Percentiles rank a stretch among this genome's conserved stretches.
Evolutionary conservation across 2,888 invertebrate species (phyloP).

Genomic region (Athripsodes cinereus): DNA sequence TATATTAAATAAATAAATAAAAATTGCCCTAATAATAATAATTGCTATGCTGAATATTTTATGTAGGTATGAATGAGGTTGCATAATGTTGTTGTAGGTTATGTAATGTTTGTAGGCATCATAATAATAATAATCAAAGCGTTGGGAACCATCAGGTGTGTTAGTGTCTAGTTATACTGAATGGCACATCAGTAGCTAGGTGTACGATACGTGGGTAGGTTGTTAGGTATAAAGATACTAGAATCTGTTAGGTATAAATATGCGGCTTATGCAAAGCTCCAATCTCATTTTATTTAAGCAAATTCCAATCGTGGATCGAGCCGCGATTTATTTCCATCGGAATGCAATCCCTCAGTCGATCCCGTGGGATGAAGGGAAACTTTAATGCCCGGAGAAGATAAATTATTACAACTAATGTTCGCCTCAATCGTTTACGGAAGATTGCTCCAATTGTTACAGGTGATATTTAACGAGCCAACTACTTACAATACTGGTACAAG

Average conservation of each 20-base stretch:
- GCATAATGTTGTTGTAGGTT: too few species aligned
- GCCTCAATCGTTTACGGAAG: background rate
- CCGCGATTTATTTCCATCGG: constrained; percentile 13
- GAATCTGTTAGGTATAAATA: background rate
- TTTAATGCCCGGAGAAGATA: constrained; percentile 5
- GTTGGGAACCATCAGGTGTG: background rate
- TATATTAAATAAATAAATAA: too few species aligned
- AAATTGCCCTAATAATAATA: too few species aligned
- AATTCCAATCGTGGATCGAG: constrained; percentile 9
- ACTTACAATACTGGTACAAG: background rate
- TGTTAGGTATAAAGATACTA: background rate
- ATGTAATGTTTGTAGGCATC: background rate
- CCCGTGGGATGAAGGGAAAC: constrained; percentile 6
- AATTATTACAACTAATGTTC: constrained; percentile 5
- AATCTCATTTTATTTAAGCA: constrained; percentile 14
- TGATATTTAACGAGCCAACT: background rate
- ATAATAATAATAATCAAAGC: background rate
- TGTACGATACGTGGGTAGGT: background rate
- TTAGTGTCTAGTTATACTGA: background rate
- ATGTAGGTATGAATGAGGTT: too few species aligned
- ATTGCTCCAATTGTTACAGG: background rate
- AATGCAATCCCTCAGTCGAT: constrained; percentile 12
- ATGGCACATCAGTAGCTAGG: background rate
- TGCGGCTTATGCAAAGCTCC: background rate
- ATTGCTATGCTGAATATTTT: too few species aligned